A percentile compares a stretch with the other conserved stretches of the same genome.
Evolutionary conservation across 2,888 invertebrate species (phyloP).

Genomic region (Odontocolon sp.): DNA sequence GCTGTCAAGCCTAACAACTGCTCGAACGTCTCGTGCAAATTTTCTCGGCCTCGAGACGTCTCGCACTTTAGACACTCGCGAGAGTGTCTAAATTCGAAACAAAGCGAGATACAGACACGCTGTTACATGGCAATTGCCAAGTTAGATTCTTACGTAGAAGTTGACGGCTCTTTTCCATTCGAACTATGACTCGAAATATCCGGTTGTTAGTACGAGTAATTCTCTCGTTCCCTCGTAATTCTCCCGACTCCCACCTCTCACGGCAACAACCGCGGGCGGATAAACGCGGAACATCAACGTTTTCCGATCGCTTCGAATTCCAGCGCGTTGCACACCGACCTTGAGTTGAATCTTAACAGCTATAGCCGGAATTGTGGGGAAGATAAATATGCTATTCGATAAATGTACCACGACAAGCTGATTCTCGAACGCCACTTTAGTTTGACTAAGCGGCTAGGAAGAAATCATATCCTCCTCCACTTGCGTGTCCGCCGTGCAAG

Average conservation of each 20-base stretch:
- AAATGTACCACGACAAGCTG: background rate
- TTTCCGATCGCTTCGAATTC: conserved; percentile 62
- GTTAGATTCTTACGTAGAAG: conserved; percentile 16
- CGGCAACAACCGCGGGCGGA: conserved; percentile 18
- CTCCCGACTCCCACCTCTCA: background rate
- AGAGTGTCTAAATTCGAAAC: conserved; percentile 40
- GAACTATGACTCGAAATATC: conserved; percentile 59
- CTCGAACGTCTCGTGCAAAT: conserved; percentile 7
- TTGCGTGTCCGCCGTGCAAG: too few species aligned
- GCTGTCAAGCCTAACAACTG: conserved; percentile 22
- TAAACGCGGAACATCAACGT: conserved; percentile 16
- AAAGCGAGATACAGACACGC: conserved; percentile 33
- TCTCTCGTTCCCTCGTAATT: background rate
- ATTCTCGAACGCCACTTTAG: background rate
- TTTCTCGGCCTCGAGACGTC: conserved; percentile 54
- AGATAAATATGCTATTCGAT: background rate
- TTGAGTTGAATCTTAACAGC: conserved; percentile 6
- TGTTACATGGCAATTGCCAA: conserved; percentile 47
- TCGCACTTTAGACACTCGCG: too few species aligned
- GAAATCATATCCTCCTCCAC: too few species aligned
- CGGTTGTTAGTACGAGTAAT: conserved; percentile 32
- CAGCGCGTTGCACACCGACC: background rate
- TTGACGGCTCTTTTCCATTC: conserved; percentile 21
- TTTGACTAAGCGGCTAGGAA: too few species aligned
- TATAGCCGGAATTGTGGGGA: background rate